Percentiles rank a stretch among this genome's conserved stretches.
These are phyloP conservation scores for Aspidapion aeneum DNA, from an alignment of 2,888 invertebrate species.

Conservation along the genomic window DNA sequence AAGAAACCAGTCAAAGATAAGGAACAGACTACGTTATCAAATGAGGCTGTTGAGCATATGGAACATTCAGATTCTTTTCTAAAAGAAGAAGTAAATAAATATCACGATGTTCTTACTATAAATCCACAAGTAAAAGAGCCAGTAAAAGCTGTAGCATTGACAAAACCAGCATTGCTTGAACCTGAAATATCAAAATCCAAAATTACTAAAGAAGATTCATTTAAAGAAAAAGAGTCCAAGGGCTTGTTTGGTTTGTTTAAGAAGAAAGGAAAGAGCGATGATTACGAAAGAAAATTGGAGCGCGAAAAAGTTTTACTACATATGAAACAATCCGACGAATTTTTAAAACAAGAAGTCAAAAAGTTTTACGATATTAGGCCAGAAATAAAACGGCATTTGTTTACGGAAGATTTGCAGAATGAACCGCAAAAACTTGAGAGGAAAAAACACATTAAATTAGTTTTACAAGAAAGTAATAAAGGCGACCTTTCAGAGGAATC, in stretches of 20 bases:
- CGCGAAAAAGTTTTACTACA: slow-evolving; percentile 30
- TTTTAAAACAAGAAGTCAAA: slow-evolving; percentile 32
- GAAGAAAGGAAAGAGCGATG: slow-evolving; percentile 25
- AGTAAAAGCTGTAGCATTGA: neutral
- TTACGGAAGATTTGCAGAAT: slow-evolving; percentile 1
- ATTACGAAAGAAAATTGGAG: slow-evolving; percentile 18
- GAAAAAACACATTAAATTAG: neutral
- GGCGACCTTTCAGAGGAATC: neutral
- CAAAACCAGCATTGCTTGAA: neutral
- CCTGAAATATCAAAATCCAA: neutral
- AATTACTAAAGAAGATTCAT: slow-evolving; percentile 1
- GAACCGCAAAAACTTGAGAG: neutral
- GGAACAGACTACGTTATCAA: slow-evolving; percentile 14
- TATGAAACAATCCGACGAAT: slow-evolving; percentile 35
- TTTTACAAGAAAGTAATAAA: neutral
- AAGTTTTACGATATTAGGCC: slow-evolving; percentile 27
- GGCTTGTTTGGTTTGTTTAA: slow-evolving; percentile 23
- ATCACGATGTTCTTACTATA: slow-evolving; percentile 14
- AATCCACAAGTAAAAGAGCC: neutral
- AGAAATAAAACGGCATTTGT: slow-evolving; percentile 3
- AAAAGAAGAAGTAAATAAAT: slow-evolving; percentile 13
- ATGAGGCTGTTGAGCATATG: slow-evolving; percentile 21
- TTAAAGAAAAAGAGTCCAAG: slow-evolving; percentile 23
- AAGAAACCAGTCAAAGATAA: slow-evolving; percentile 9
- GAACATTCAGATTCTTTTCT: slow-evolving; percentile 13